Percentiles rank a stretch among this genome's conserved stretches.
Evolutionary conservation across 2,888 invertebrate genomes (phyloP).

Genomic region (Sisyra terminalis): DNA sequence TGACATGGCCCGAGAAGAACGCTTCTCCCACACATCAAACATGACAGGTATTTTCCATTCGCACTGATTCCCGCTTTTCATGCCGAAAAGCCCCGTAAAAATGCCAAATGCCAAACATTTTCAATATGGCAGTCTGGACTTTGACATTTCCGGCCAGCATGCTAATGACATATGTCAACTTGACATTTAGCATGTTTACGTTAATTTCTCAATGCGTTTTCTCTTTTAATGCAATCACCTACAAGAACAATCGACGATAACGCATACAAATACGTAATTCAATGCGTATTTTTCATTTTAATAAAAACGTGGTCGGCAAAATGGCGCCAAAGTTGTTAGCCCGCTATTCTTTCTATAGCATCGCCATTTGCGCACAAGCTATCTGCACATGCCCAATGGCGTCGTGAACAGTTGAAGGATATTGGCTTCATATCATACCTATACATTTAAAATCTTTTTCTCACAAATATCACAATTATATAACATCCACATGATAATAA

Average conservation of each 20-base stretch:
- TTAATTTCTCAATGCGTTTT: not conserved
- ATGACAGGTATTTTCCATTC: slow-evolving; percentile 2
- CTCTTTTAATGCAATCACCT: not conserved
- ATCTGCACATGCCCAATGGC: not conserved
- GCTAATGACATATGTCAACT: slow-evolving; percentile 8
- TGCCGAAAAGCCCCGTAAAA: not conserved
- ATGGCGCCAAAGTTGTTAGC: slow-evolving; percentile 5
- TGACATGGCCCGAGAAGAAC: slow-evolving; percentile 7
- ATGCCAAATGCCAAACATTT: not conserved
- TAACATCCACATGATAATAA: too few species aligned
- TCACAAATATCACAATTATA: too few species aligned
- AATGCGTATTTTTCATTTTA: not conserved
- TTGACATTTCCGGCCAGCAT: slow-evolving; percentile 8
- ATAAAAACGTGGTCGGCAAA: slow-evolving; percentile 6
- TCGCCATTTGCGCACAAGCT: not conserved
- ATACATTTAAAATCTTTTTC: not conserved
- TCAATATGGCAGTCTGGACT: slow-evolving; percentile 8
- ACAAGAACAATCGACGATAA: not conserved
- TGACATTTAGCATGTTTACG: slow-evolving; percentile 6
- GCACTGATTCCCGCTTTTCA: too few species aligned
- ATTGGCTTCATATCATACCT: not conserved
- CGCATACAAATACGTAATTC: not conserved
- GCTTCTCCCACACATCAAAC: slow-evolving; percentile 3
- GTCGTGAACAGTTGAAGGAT: not conserved
- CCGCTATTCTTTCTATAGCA: not conserved